These are phyloP conservation scores for Pristionchus exspectatus DNA, from an alignment of 2,888 invertebrate genomes.

Conservation along the genomic window DNA sequence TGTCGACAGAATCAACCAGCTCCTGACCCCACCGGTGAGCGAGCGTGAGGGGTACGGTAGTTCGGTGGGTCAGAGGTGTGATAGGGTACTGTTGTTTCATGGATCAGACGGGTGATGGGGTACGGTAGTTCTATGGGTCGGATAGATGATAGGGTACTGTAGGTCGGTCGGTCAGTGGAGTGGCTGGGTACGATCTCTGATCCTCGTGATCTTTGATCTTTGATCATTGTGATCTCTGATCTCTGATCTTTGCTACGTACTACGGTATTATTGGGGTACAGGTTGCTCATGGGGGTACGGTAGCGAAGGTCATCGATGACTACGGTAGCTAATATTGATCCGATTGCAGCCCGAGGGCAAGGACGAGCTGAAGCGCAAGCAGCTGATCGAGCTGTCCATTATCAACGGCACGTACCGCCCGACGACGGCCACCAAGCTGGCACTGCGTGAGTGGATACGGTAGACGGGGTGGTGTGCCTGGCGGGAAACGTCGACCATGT, in stretches of 20 bases:
- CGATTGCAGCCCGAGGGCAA: constrained; percentile 94
- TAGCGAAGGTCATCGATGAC: too few relatives aligned
- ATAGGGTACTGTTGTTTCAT: background rate
- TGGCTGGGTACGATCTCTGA: background rate
- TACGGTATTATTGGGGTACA: too few relatives aligned
- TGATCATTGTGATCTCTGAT: too few relatives aligned
- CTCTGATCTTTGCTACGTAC: too few relatives aligned
- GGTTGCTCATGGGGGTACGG: too few relatives aligned
- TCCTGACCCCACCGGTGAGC: constrained; percentile 52
- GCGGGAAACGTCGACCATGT: background rate
- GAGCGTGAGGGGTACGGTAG: background rate
- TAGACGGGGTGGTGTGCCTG: background rate
- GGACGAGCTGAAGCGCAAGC: constrained; percentile 98
- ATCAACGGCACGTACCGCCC: constrained; percentile 97
- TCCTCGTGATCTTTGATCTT: background rate
- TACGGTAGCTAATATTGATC: background rate
- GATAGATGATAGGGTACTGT: background rate
- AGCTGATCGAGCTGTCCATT: constrained; percentile 99
- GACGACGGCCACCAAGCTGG: constrained; percentile 58
- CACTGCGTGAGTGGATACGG: constrained; percentile 51
- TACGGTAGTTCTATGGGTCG: background rate
- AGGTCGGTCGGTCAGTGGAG: background rate
- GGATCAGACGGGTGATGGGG: background rate
- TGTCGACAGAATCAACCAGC: constrained; percentile 49
- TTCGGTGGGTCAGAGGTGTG: background rate